phyloP scores from a whole-genome alignment of 2,113 vertebrate species.

The Carollia perspicillata region DNA sequence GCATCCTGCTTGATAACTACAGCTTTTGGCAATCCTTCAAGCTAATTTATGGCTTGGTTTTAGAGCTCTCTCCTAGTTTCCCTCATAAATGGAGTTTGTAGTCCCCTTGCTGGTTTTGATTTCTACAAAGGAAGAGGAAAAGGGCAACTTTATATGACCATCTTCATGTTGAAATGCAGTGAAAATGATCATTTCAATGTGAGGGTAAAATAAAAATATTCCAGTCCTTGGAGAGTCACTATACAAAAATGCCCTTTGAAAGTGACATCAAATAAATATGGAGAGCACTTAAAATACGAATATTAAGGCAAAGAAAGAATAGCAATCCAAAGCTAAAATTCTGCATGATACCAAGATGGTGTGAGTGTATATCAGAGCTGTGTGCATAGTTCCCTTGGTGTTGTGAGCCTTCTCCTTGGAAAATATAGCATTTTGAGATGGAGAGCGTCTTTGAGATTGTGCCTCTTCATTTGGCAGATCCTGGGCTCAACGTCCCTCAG shows the following conservation, averaged over 20 bases:
- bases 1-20: background rate
- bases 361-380: background rate
- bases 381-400: background rate
- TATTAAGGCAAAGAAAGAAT: background rate
- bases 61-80: background rate
- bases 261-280: slow-evolving; percentile 13
- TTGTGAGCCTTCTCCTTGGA: background rate
- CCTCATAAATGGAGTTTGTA: background rate
- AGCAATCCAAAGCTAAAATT: background rate
- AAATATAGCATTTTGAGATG: background rate
- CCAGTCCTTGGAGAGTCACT: background rate
- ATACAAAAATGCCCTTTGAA: background rate
- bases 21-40: background rate
- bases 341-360: background rate
- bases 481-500: background rate
- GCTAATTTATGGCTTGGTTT: background rate
- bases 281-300: background rate
- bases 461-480: background rate
- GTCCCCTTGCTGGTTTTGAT: background rate
- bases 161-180: background rate
- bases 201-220: slow-evolving; percentile 14
- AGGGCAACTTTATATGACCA: background rate
- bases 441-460: background rate
- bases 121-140: slow-evolving; percentile 5
- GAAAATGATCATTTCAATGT: background rate